phyloP scores from a whole-genome alignment of 2,113 vertebrate species.

The Cyanocitta stelleri region DNA sequence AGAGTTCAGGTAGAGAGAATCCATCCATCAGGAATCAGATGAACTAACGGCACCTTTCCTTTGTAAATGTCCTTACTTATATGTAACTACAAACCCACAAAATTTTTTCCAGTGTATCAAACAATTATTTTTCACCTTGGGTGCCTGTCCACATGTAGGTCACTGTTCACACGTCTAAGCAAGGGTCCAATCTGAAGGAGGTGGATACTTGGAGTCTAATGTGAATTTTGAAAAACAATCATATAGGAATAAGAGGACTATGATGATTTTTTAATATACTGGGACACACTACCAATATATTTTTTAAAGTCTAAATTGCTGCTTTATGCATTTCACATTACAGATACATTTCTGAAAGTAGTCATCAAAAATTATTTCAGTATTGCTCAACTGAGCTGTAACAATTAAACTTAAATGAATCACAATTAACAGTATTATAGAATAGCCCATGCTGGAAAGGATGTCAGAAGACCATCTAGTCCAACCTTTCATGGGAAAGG shows the following conservation, averaged over 20 bases:
- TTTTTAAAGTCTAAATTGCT: neutral
- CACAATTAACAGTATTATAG: neutral
- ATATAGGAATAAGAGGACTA: neutral
- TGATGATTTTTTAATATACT: neutral
- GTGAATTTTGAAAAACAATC: neutral
- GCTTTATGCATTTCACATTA: neutral
- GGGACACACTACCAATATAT: neutral
- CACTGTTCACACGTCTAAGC: neutral
- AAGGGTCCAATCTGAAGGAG: neutral
- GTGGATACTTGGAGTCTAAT: neutral
- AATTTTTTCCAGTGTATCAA: neutral
- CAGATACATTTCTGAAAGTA: neutral
- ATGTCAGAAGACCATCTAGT: neutral
- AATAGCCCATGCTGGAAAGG: neutral
- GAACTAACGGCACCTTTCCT: neutral
- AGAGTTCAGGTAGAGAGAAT: neutral
- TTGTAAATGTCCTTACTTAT: neutral
- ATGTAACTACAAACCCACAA: neutral
- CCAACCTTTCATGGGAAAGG: neutral
- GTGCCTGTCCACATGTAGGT: neutral
- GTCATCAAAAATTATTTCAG: neutral
- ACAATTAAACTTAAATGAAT: neutral
- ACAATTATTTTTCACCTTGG: neutral
- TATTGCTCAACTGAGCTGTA: neutral
- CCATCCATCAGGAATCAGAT: neutral